phyloP scores from a whole-genome alignment of 2,888 invertebrate species.

The Synanthedon myopaeformis region DNA sequence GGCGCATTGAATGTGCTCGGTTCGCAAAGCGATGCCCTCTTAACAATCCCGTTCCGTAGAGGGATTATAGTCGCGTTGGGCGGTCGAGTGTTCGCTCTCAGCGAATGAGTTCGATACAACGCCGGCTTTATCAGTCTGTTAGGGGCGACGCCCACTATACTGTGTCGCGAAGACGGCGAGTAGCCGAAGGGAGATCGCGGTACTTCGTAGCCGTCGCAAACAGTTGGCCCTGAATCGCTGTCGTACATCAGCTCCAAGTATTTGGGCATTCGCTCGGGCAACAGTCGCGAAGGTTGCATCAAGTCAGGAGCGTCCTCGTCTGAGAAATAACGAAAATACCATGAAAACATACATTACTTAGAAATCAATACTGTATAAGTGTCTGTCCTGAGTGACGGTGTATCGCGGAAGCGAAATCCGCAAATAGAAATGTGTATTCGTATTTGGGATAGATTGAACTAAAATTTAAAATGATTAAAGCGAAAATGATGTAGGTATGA shows the following conservation, averaged over 20 bases:
- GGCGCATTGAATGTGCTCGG: conserved; percentile 4
- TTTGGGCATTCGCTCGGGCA: conserved; percentile 63
- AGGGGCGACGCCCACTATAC: conserved; percentile 54
- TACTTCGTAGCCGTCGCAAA: conserved; percentile 74
- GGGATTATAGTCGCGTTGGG: conserved; percentile 58
- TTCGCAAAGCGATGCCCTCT: conserved; percentile 51
- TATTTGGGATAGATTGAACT: too few species aligned
- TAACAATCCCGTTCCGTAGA: conserved; percentile 41
- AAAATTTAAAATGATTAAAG: too few species aligned
- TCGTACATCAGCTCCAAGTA: conserved; percentile 77
- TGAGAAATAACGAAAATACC: conserved; percentile 12
- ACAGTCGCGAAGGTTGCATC: conserved; percentile 52
- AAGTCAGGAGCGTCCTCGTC: conserved; percentile 54
- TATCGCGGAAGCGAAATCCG: too few species aligned
- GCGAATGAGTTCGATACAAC: conserved; percentile 40
- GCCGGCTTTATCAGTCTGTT: conserved; percentile 44
- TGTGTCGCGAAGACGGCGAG: conserved; percentile 44
- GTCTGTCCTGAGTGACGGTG: too few species aligned
- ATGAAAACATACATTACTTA: background rate
- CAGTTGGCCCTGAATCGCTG: conserved; percentile 48
- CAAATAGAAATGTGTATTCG: too few species aligned
- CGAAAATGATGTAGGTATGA: too few species aligned
- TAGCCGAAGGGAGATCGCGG: conserved; percentile 53
- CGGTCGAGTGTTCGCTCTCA: conserved; percentile 37
- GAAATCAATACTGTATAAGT: too few species aligned